A percentile compares a stretch with the other conserved stretches of the same genome.
Conservation (phyloP, 2,888 invertebrate species). For the Cheilosia vernalis region DNA sequence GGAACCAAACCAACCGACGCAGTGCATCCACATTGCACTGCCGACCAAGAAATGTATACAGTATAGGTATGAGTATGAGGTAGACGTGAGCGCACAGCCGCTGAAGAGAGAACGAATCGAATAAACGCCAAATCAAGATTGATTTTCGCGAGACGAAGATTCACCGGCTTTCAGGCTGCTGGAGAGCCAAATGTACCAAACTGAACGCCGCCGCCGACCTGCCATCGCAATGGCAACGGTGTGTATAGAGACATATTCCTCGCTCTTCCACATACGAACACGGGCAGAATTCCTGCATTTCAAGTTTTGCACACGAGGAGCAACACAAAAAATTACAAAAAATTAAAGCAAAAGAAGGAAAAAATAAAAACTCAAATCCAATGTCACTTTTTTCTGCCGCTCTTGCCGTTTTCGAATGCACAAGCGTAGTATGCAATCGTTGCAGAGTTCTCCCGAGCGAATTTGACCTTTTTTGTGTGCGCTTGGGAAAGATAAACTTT, state of each 20-base stretch:
- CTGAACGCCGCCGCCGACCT: constrained; percentile 61
- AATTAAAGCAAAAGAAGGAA: constrained; percentile 46
- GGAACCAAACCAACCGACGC: constrained; percentile 44
- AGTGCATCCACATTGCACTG: constrained; percentile 69
- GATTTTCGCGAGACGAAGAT: constrained; percentile 73
- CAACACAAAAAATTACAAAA: constrained; percentile 31
- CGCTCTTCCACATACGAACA: constrained; percentile 20
- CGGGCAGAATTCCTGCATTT: constrained; percentile 65
- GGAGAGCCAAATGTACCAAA: constrained; percentile 49
- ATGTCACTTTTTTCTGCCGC: constrained; percentile 74
- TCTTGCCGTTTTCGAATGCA: constrained; percentile 70
- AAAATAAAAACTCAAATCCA: constrained; percentile 60
- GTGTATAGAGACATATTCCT: constrained; percentile 53
- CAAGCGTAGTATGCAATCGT: constrained; percentile 63
- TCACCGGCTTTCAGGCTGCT: constrained; percentile 68
- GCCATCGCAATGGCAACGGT: constrained; percentile 55
- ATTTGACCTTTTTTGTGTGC: constrained; percentile 52
- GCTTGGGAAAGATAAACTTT: constrained; percentile 19
- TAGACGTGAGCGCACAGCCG: constrained; percentile 18
- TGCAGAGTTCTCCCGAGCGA: constrained; percentile 47
- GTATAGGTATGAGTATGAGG: background rate
- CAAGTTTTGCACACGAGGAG: constrained; percentile 71
- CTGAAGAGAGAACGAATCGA: constrained; percentile 47
- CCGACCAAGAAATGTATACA: constrained; percentile 25
- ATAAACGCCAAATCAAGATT: constrained; percentile 71